Evolutionary conservation across 2,797 vertebrate species (phyloP).

Genomic region (Diceros bicornis): DNA sequence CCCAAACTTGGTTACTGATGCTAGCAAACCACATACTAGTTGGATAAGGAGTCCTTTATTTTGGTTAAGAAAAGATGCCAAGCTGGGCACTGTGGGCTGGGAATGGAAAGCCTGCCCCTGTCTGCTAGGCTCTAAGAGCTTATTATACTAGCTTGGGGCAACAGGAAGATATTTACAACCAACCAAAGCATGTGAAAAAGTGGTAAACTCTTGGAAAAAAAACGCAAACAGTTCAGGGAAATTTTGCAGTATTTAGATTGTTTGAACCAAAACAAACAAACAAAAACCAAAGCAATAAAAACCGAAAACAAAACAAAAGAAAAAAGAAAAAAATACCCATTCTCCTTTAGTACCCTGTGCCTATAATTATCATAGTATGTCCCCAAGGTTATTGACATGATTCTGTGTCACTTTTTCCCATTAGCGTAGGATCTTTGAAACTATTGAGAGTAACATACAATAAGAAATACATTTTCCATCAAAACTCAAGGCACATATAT

Average conservation of each 20-base stretch:
- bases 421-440: not conserved
- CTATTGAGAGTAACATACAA: not conserved
- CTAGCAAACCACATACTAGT: constrained; percentile 36
- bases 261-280: constrained; percentile 55
- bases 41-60: constrained; percentile 68
- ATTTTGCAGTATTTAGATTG: constrained; percentile 30
- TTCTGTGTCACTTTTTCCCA: not conserved
- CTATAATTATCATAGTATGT: not conserved
- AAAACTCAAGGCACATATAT: not conserved
- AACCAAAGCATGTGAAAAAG: constrained; percentile 17
- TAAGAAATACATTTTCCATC: not conserved
- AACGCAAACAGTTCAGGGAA: not conserved
- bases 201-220: not conserved
- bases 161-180: not conserved
- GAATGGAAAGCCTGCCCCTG: not conserved
- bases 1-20: not conserved
- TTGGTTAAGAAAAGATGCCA: constrained; percentile 52
- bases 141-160: not conserved
- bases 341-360: not conserved
- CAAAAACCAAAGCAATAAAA: constrained; percentile 25
- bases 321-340: not conserved
- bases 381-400: not conserved
- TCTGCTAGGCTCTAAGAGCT: not conserved
- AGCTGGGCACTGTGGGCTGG: not conserved
- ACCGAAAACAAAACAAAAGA: not conserved